phyloP scores from a whole-genome alignment of 1,140 invertebrate genomes.

The Drosophila tropicalis region DNA sequence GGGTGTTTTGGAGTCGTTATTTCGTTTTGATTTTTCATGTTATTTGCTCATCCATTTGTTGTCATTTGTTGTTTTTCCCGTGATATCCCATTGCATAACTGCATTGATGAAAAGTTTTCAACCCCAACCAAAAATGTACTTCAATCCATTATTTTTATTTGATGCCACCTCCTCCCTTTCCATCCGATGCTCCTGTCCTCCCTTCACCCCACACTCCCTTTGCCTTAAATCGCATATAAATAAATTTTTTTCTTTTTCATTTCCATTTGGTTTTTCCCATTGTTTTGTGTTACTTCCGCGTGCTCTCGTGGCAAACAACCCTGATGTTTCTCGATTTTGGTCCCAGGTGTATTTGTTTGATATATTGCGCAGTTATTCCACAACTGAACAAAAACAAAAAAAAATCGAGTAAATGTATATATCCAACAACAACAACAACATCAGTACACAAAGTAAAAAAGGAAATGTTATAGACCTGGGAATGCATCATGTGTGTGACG shows the following conservation, averaged over 20 bases:
- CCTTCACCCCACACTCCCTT: conserved; percentile 23
- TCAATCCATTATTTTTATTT: conserved; percentile 75
- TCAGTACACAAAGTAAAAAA: neutral
- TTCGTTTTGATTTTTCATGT: neutral
- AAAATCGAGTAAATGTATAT: neutral
- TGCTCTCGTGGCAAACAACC: conserved; percentile 58
- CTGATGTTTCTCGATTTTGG: conserved; percentile 40
- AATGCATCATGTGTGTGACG: conserved; percentile 74
- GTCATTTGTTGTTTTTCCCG: conserved; percentile 68
- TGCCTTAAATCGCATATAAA: conserved; percentile 74
- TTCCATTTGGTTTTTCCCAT: conserved; percentile 64
- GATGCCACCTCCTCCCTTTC: conserved; percentile 23
- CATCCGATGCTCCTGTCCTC: conserved; percentile 4
- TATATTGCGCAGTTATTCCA: conserved; percentile 79
- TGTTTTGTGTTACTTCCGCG: conserved; percentile 53
- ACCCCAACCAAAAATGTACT: conserved; percentile 58
- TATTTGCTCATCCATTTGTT: conserved; percentile 51
- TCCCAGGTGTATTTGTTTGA: conserved; percentile 78
- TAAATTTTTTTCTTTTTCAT: conserved; percentile 60
- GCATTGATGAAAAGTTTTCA: conserved; percentile 23
- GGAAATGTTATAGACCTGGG: conserved; percentile 39
- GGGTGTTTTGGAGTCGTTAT: neutral
- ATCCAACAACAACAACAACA: conserved; percentile 4
- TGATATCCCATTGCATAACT: conserved; percentile 43
- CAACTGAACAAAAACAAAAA: conserved; percentile 15